These are phyloP conservation scores for Gryllus bimaculatus DNA, from an alignment of 1,140 invertebrate species.

Conservation along the genomic window DNA sequence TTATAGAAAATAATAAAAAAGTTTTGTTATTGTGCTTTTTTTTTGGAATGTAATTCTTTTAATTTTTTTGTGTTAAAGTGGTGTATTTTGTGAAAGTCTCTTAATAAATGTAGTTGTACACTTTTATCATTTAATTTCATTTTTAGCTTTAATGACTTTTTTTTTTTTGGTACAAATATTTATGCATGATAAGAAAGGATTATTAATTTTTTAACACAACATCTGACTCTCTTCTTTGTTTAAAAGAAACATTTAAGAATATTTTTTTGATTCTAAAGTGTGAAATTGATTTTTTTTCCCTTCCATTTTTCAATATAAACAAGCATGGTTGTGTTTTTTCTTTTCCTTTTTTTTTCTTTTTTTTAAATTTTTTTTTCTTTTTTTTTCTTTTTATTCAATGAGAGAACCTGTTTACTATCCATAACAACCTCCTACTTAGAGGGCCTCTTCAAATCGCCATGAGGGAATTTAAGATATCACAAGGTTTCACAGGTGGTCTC, in stretches of 20 bases:
- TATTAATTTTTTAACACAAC: too few relatives aligned
- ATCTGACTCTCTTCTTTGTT: too few relatives aligned
- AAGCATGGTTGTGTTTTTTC: too few relatives aligned
- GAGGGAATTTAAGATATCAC: neutral
- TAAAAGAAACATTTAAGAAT: too few relatives aligned
- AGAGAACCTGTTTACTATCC: neutral
- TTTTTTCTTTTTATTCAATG: neutral
- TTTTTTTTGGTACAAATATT: too few relatives aligned
- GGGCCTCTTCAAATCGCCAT: neutral
- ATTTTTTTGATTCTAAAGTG: neutral
- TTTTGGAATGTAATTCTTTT: constrained; percentile 2
- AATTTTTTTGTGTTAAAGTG: neutral
- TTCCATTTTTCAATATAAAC: too few relatives aligned
- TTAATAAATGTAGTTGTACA: neutral
- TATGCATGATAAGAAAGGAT: too few relatives aligned
- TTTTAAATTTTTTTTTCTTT: neutral
- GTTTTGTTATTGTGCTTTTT: neutral
- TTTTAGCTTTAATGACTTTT: too few relatives aligned
- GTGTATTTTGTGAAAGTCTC: neutral
- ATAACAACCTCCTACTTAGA: neutral
- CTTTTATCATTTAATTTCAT: neutral
- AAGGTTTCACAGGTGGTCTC: neutral
- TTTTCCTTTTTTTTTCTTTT: neutral
- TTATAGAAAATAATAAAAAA: neutral
- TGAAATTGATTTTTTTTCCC: neutral